Conservation (phyloP, 2,113 vertebrate species). For the Sakesphorus luctuosus region DNA sequence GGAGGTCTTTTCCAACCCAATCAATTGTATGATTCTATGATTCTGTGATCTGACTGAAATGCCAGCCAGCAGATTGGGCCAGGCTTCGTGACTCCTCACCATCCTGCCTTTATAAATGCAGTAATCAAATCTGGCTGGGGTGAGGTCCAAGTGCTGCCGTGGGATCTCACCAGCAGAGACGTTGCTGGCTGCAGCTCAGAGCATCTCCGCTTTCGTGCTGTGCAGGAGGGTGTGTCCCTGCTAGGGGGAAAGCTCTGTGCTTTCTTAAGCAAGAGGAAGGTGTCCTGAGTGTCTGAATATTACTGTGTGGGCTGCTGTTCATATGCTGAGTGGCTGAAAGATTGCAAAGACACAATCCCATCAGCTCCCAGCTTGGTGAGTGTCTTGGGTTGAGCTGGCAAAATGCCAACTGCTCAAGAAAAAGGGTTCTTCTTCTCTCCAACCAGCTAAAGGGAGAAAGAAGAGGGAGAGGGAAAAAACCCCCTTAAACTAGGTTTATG, state of each 20-base stretch:
- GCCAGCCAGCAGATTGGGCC: neutral
- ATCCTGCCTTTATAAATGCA: neutral
- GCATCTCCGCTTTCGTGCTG: neutral
- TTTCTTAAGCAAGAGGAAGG: neutral
- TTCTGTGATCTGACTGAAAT: neutral
- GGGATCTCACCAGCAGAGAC: neutral
- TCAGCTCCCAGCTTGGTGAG: rapidly evolving
- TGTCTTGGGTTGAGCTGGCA: no score
- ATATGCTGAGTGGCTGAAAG: neutral
- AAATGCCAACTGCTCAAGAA: no score
- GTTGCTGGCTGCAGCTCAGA: neutral
- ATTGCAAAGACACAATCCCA: neutral
- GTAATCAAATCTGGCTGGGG: neutral
- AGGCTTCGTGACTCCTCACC: neutral
- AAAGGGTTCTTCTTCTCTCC: no score
- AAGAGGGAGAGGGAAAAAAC: no score
- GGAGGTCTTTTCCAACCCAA: no score
- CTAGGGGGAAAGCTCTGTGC: neutral
- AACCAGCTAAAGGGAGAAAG: no score
- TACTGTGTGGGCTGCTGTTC: neutral
- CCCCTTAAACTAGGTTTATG: no score
- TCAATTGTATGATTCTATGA: no score
- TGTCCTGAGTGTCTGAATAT: neutral
- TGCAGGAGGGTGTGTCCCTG: neutral
- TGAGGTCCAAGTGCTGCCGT: neutral